Evolutionary conservation across 2,888 invertebrate genomes (phyloP).

Genomic region (Chaetogeoica ovagalla): DNA sequence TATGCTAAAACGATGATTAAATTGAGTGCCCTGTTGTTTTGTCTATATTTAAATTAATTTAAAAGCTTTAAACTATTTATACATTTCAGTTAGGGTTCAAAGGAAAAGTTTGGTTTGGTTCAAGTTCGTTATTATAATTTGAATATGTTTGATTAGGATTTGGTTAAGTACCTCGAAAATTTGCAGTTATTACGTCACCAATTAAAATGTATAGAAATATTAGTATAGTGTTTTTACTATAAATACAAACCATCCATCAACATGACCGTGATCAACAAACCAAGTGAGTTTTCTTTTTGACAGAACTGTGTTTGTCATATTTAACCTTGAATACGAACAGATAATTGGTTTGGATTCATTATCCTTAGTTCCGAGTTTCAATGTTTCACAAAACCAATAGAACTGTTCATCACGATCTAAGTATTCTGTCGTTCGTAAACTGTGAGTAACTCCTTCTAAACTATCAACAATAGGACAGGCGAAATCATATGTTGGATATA

Average conservation of each 20-base stretch:
- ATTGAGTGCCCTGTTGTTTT: too few relatives aligned
- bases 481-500: conserved; percentile 99
- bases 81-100: too few relatives aligned
- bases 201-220: not conserved
- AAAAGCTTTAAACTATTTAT: too few relatives aligned
- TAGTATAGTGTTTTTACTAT: not conserved
- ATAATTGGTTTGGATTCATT: conserved; percentile 87
- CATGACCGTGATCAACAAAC: conserved; percentile 92
- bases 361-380: conserved; percentile 59
- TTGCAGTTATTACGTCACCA: too few relatives aligned
- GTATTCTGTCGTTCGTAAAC: conserved; percentile 96
- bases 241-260: conserved; percentile 85
- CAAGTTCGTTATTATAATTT: too few relatives aligned
- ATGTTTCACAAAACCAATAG: conserved; percentile 91
- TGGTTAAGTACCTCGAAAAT: too few relatives aligned
- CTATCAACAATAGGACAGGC: conserved; percentile 99
- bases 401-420: conserved; percentile 97
- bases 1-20: too few relatives aligned
- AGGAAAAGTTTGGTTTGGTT: too few relatives aligned
- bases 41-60: too few relatives aligned
- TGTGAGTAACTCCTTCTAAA: conserved; percentile 95
- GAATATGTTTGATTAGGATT: too few relatives aligned
- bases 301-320: conserved; percentile 97
- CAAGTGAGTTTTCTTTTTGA: conserved; percentile 97
- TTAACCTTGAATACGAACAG: conserved; percentile 90